phyloP scores from a whole-genome alignment of 2,888 invertebrate species.

The Torymus texanus region DNA sequence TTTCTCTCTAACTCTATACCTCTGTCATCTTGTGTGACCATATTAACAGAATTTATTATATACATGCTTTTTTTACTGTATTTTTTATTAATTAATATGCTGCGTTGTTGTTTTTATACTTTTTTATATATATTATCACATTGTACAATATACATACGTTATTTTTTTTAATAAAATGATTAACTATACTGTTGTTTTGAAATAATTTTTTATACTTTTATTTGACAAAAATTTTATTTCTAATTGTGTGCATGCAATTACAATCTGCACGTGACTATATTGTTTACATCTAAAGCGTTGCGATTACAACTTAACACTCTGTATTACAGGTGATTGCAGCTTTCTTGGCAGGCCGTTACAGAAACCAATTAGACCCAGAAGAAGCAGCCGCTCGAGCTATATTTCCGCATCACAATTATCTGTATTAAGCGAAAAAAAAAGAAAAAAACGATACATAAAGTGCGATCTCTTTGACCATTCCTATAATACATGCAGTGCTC shows the following conservation, averaged over 20 bases:
- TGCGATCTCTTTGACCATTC: no score
- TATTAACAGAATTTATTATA: neutral
- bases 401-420: conserved; percentile 80
- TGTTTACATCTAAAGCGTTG: no score
- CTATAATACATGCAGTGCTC: no score
- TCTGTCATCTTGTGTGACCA: no score
- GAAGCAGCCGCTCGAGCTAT: conserved; percentile 85
- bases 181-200: neutral
- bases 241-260: no score
- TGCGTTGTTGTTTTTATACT: neutral
- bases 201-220: neutral
- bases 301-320: neutral
- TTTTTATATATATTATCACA: no score
- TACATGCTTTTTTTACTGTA: neutral
- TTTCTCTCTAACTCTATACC: neutral
- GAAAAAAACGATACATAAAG: no score
- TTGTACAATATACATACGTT: neutral
- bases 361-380: conserved; percentile 87
- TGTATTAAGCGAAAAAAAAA: conserved; percentile 70
- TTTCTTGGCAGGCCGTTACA: conserved; percentile 86
- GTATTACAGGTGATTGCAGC: conserved; percentile 86
- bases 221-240: neutral
- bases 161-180: neutral
- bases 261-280: no score
- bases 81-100: neutral